Evolutionary conservation across 2,113 vertebrate genomes (phyloP), one percentile per base, ranked within the genome.

Genomic region (Harpagus bidentatus): DNA sequence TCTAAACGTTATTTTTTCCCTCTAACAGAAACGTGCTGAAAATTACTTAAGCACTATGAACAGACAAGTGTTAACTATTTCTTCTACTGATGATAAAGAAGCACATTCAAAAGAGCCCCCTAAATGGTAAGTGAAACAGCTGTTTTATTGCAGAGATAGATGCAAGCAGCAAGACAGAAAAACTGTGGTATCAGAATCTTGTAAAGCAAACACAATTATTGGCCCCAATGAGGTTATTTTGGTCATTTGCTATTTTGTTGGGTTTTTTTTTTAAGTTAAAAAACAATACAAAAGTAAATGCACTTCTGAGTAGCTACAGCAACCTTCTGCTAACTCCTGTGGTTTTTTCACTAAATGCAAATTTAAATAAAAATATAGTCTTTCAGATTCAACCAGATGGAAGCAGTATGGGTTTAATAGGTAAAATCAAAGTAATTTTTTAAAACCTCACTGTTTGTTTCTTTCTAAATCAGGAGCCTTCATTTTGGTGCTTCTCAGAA

Each of bases 11-110:
- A 2, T 95, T 92, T 94, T 95, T 94, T 91, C 18, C 53, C 16
- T 89, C 36, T 95, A 58, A 94, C 97, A 99, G 99, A 98, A 97
- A 70, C 98, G 97, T 19, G 90, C 98, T 52, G 99, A 98, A 40
- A 98, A 98, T 79, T 98, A 98, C 96, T 96, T 99, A 65, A 98
- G 95, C 95, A 65, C 93, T 82, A 42, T 97, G 72, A 98, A 96
- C 83, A 98, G 96, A n/a, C 97, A 97, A 48, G 95, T 98, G 38
- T 95, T 98, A 96, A 98, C 97, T 47, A 92, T 98, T 96, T 98
- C 98, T 53, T 62, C 72, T 88, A 71, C 97, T 88, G 93, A 83
- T 67, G 92, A 97, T 58, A 58, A 94, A 69, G 96, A 82, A 70
- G 48, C 47, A 11, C 50, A 40, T 80, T 85, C 95, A 22, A 85